Evolutionary conservation across 2,113 vertebrate species (phyloP), one percentile per base, ranked within the genome.

Genomic region (Scartelaos histophorus): DNA sequence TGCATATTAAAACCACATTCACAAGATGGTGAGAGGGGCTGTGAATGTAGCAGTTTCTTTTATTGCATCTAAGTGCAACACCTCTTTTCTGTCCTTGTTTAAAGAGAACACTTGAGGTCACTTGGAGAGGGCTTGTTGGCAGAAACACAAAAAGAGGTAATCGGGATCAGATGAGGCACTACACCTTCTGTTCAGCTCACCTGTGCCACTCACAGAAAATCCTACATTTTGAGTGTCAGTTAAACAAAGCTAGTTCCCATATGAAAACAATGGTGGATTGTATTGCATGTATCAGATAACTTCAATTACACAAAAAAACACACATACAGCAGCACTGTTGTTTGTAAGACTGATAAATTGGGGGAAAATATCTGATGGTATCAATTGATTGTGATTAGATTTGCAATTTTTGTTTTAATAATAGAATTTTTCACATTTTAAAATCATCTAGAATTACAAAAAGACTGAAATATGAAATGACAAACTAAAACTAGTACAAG

Each of bases 101-200:
- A 46, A 7, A 54, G 67, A 62, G 73, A 38, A 69, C 46, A n/a
- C 25, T 45, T 58, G 53, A 24, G 47, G 69, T 79, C 87, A 83
- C 72, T 54, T 81, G 81, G 69, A 67, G 21, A 29, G 62, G 17
- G 66, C 74, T 73, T 76, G 76, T 78, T 73, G 70, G 70, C 73
- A 66, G 75, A 81, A 75, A 64, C 68, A 80, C 57, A 53, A 54
- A 29, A 60, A 56, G 72, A 46, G 56, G 57, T 85, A 85, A 88
- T 87, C 24, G 58, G 85, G 81, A 78, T 79, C 74, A 81, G 74
- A 73, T 74, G 78, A 78, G 81, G 79, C 67, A 57, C 66, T 13
- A 45, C 7, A 53, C 74, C 74, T 84, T 82, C 79, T 82, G 81
- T 78, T 84, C 75, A 49, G 61, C 29, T 87, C 82, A 85, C 65